Percentiles rank a stretch among this genome's conserved stretches.
These are phyloP conservation scores for Tuta absoluta DNA, from an alignment of 2,888 invertebrate species.

Conservation along the genomic window DNA sequence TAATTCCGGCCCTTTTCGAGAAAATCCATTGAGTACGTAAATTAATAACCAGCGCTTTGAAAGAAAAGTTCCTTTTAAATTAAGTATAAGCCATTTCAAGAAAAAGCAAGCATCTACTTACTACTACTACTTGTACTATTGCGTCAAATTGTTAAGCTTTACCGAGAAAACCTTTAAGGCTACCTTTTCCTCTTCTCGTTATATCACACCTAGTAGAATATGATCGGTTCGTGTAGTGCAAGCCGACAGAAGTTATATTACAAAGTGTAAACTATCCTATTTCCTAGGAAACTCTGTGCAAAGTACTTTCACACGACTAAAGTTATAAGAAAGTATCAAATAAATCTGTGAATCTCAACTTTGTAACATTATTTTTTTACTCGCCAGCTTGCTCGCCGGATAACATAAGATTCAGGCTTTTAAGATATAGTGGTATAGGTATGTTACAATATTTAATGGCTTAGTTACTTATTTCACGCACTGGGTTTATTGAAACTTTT, in stretches of 20 bases:
- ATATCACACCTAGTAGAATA: not conserved
- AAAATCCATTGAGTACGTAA: too few species aligned
- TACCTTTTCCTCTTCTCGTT: not conserved
- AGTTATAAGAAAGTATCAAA: constrained; percentile 14
- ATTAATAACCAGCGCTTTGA: too few species aligned
- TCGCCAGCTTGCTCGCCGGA: too few species aligned
- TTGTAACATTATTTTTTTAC: too few species aligned
- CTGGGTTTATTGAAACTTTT: too few species aligned
- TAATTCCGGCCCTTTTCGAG: too few species aligned
- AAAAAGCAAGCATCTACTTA: not conserved
- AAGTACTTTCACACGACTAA: not conserved
- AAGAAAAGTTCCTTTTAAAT: too few species aligned
- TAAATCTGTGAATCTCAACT: constrained; percentile 21
- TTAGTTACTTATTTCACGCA: too few species aligned
- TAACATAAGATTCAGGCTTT: too few species aligned
- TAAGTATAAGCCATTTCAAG: not conserved
- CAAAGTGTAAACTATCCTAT: constrained; percentile 28
- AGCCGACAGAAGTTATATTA: constrained; percentile 25
- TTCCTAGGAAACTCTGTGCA: constrained; percentile 8
- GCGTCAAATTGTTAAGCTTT: not conserved
- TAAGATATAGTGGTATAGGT: too few species aligned
- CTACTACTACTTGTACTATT: not conserved
- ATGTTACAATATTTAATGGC: too few species aligned
- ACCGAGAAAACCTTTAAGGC: not conserved
- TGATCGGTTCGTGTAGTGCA: constrained; percentile 11